Evolutionary conservation across 2,888 invertebrate genomes (phyloP), one percentile per base, ranked within the genome.

Genomic region (Agrochola circellaris): DNA sequence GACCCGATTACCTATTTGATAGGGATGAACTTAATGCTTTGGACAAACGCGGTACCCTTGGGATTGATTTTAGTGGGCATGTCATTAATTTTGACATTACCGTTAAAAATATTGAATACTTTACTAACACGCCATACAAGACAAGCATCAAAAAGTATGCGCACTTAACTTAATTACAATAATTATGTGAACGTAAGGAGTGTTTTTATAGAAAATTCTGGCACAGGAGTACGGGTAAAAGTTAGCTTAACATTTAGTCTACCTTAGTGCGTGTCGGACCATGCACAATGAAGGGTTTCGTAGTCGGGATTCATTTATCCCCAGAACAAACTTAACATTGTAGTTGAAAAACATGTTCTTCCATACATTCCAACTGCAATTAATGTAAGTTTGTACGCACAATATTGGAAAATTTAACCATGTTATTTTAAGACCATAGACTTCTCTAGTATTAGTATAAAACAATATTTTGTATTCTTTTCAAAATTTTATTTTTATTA

Each of bases 1-100:
- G 68, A 82, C 72, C 61, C 67, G 61, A 79, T 82, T 78, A 83
- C 84, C 70, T 85, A 68, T 79, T 79, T 82, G 84, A 75, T 45
- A 51, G 73, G 84, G 80, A 84, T 72, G 68, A 64, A 67, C 34
- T 20, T 30, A 58, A 70, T 34, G 83, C 11, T 83, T 60, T 42
- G 34, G 23, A 61, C 38, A 83, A 66, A 83, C 48, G 56, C 20
- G 1, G 70, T 20, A 66, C 23, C 66, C 54, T 62, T 77, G 65
- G 51, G 17, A 56, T 42, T 56, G 65, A 66, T 56, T 60, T 48
- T 13, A 42, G 54, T 23, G 17, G 7, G 17, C 4, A 15, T 34
- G n/a, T 15, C 42, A 45, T 45, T 65, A 26, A 2, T 42, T 42
- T 48, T 48, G 9, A 30, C 13, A 42, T 30, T 9, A 20, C 17